Base-by-base conservation (phyloP, 2,888 invertebrate species). In the Lucinisca nassula region DNA sequence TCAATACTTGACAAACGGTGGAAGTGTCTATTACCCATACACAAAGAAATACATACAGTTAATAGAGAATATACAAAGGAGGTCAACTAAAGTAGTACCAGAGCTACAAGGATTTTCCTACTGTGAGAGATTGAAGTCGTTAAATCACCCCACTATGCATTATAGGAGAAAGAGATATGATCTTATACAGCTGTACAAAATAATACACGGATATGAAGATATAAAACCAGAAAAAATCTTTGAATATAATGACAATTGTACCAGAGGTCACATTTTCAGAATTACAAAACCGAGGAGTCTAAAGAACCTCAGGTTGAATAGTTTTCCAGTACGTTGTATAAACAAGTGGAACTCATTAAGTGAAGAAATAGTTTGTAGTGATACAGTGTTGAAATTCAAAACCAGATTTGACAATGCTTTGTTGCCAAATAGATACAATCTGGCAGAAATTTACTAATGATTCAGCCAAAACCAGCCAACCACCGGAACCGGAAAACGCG, bases 131-230 rank as follows among this genome's bases (percentile, higher is more conserved):
- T 72, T 79, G 10, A 45, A 61, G 76, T 30, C 37, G 21, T 38
- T 84, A 21, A 79, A 73, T 37, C 74, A 79, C 0, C 84, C 84
- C 8, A 73, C 79, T 4, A 67, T 83, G 32, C 37, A 27, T 8
- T 70, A 83, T 38, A 73, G 78, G 35, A 49, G 83, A 27, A 10
- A 24, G 14, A 40, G 79, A n/a, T 79, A 79, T 55, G 84, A 84
- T 61, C 55, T 84, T 51, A 76, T 55, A 40, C 37, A 37, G 30
- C 17, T 38, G 35, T 17, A n/a, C n/a, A n/a, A n/a, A n/a, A n/a
- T n/a, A n/a, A n/a, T n/a, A n/a, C 67, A 67, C 24, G 67, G 35
- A 10, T 67, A 67, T 67, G 67, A 67, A 35, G 67, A 67, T 67
- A 67, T 35, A 35, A 67, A 67, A 67, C 14, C 67, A 35, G 67